Percentiles rank a stretch among this genome's conserved stretches.
Evolutionary conservation across 1,140 invertebrate species (phyloP).

Genomic region (Pogonomyrmex barbatus): DNA sequence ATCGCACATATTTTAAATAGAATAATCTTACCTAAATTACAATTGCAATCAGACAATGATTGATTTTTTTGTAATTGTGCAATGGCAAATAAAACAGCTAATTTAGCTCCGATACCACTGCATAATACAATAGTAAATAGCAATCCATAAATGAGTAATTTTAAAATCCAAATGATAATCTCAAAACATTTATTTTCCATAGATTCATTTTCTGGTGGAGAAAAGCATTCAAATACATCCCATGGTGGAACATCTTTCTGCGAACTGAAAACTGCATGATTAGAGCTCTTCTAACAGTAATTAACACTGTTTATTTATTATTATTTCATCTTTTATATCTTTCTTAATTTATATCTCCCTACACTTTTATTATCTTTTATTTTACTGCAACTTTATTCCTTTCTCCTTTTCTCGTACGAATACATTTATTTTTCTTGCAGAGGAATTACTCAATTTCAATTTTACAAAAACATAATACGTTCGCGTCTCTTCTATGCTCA

Average conservation of each 20-base stretch:
- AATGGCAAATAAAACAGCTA: constrained; percentile 93
- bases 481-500: background rate
- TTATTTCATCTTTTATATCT: background rate
- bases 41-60: constrained; percentile 91
- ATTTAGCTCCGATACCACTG: constrained; percentile 93
- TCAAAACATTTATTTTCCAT: constrained; percentile 94
- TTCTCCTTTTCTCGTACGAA: background rate
- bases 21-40: constrained; percentile 89
- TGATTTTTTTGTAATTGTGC: constrained; percentile 92
- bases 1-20: background rate
- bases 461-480: background rate
- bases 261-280: constrained; percentile 62
- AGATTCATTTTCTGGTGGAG: constrained; percentile 93
- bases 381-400: background rate
- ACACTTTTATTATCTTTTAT: background rate
- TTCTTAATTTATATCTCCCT: background rate
- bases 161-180: constrained; percentile 91
- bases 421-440: background rate
- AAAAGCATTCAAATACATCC: constrained; percentile 95
- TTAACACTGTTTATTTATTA: background rate
- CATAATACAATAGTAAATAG: constrained; percentile 92
- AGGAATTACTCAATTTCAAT: background rate
- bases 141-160: constrained; percentile 92
- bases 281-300: background rate
- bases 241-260: constrained; percentile 93